Base-by-base conservation (phyloP, 2,888 invertebrate genomes). In the Biston betularia region DNA sequence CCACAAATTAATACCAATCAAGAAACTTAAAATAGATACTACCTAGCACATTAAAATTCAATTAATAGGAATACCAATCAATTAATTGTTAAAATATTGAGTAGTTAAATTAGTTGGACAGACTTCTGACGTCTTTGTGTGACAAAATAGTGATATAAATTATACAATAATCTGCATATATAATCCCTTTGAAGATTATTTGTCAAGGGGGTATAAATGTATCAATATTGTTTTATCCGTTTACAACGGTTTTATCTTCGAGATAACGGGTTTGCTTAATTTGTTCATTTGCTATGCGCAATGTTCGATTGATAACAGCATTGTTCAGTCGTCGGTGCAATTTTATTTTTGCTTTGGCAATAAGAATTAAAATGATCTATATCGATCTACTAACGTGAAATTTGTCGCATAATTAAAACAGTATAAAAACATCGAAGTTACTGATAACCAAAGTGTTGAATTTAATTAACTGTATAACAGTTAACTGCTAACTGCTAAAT, bases 131-230 rank as follows among this genome's bases (percentile, higher is more conserved):
- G 64, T 60, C 10, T 64, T 52, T 38, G 40, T 55, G 15, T 40
- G 15, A 52, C 42, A 66, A 54, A 56, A 9, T 6, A n/a, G 15
- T 57, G 48, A 6, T 45, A 62, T 57, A 54, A 40, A 42, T 38
- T 15, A 55, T 45, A 53, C 38, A 55, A 45, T 70, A 63, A 68
- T 64, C 56, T 63, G 9, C 33, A 34, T 46, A 45, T 24, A 34
- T 64, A 62, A 69, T 59, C 60, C 58, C 44, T 55, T 14, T 24
- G 57, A 60, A 63, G 66, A 71, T 71, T 56, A 73, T 57, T 55
- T 33, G 54, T 64, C 56, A n/a, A 48, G 70, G 70, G 72, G 68
- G 69, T 63, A 59, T 68, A 68, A 63, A 71, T 50, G 46, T 56
- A 67, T 68, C 54, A 63, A 52, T 58, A 46, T 63, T 68, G 52